phyloP scores from a whole-genome alignment of 2,888 invertebrate species.

The Chelonus formosanus region DNA sequence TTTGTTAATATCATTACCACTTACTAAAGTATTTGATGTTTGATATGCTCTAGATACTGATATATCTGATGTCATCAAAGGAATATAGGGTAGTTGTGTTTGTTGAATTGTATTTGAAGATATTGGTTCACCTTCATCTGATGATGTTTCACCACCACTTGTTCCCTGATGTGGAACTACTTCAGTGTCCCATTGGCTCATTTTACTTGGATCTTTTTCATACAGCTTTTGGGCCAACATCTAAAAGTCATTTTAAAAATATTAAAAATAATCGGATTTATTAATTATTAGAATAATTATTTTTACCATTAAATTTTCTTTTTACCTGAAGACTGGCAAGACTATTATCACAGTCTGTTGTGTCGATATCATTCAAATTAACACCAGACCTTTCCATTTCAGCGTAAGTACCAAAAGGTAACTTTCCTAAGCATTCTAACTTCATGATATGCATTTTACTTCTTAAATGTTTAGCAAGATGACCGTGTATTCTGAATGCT shows the following conservation, averaged over 20 bases:
- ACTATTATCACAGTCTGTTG: slow-evolving; percentile 95
- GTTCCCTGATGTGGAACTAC: slow-evolving; percentile 57
- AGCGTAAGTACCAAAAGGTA: slow-evolving; percentile 93
- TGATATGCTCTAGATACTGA: slow-evolving; percentile 50
- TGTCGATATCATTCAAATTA: slow-evolving; percentile 93
- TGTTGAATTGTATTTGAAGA: slow-evolving; percentile 50
- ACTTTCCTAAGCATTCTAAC: slow-evolving; percentile 88
- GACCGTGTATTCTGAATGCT: slow-evolving; percentile 96
- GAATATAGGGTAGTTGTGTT: slow-evolving; percentile 41
- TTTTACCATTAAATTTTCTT: no score
- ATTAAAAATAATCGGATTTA: slow-evolving; percentile 1
- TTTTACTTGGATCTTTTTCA: slow-evolving; percentile 81
- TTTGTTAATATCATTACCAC: slow-evolving; percentile 45
- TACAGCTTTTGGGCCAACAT: slow-evolving; percentile 81
- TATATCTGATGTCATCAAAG: slow-evolving; percentile 21
- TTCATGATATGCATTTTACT: slow-evolving; percentile 97
- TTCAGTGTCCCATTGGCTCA: slow-evolving; percentile 72
- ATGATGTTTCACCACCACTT: slow-evolving; percentile 68
- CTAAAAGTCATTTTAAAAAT: slow-evolving; percentile 63
- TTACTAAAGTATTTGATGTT: slow-evolving; percentile 46
- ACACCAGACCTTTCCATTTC: slow-evolving; percentile 91
- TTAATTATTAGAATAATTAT: slow-evolving; percentile 8
- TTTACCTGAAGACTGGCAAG: slow-evolving; percentile 82
- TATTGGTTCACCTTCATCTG: slow-evolving; percentile 67
- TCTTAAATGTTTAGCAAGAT: slow-evolving; percentile 94